phyloP scores from a whole-genome alignment of 2,113 vertebrate species.

The Anoura caudifer region DNA sequence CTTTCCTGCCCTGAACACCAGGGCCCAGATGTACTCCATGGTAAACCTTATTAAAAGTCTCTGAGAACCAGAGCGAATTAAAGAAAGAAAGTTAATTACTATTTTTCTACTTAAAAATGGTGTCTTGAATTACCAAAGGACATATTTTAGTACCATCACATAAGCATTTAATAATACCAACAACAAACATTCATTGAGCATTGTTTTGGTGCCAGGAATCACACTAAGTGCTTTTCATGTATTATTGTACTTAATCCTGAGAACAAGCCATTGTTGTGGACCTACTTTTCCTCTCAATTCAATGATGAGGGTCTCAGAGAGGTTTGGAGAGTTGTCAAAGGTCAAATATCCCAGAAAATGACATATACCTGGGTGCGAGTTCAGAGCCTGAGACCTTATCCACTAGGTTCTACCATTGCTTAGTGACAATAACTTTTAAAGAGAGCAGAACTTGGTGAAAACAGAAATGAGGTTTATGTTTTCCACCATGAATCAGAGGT shows the following conservation, averaged over 20 bases:
- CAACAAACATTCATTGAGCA: background rate
- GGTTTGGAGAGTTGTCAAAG: background rate
- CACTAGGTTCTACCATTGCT: background rate
- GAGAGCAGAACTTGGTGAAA: background rate
- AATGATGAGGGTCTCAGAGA: background rate
- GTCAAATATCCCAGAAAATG: background rate
- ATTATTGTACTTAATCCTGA: background rate
- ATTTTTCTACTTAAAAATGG: background rate
- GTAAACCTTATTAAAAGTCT: background rate
- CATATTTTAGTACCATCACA: background rate
- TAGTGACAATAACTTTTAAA: background rate
- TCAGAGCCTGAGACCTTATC: background rate
- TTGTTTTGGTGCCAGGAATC: background rate
- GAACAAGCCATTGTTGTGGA: background rate
- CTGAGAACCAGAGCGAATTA: background rate
- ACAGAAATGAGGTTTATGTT: background rate
- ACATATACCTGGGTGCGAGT: background rate
- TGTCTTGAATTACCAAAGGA: background rate
- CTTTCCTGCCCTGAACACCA: background rate
- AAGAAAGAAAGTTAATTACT: background rate
- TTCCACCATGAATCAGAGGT: background rate
- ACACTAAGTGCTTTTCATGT: background rate
- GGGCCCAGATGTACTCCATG: background rate
- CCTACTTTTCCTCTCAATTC: background rate
- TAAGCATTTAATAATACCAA: background rate